Base-by-base conservation (phyloP, 2,797 vertebrate genomes). In the Carcharodon carcharias region DNA sequence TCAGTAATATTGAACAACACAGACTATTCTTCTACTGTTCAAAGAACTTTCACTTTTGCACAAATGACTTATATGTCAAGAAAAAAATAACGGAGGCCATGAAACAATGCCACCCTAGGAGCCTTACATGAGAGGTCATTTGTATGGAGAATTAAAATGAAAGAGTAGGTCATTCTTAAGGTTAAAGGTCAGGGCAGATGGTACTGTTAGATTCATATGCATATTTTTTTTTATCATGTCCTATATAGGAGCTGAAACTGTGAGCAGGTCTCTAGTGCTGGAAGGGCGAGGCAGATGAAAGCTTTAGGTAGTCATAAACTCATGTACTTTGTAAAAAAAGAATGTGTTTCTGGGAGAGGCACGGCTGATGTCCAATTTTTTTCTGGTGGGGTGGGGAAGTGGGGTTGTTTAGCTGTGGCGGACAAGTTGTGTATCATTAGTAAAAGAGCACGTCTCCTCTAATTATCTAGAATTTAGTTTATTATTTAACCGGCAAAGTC, bases 131-230 rank as follows among this genome's bases (percentile, higher is more conserved):
- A 0, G 77, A 97, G 97, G 97, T 97, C 97, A 97, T 98, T 98
- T 97, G 97, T 98, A 97, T 97, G 97, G 97, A 97, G 97, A 97
- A 97, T 97, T 96, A 97, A 98, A 97, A 97, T 98, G 98, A 98
- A 98, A 98, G 97, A 97, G 96, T 96, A 96, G 98, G 98, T 98
- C 98, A 97, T 71, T 96, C 28, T 56, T 92, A 96, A 97, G 97
- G 96, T 96, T 96, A 97, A 97, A 97, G 98, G 98, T 98, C 98
- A 97, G 98, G 97, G 97, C 97, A 98, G 97, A 98, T 98, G 98
- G 67, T 98, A 98, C 97, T 97, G 97, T 97, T 97, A 97, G 97
- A 97, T 98, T 98, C 97, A 98, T 97, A 98, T 98, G 97, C 77
- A 71, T 97, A 97, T 95, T 28, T 31, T 61, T 97, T 97, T 97